A percentile compares a stretch with the other conserved stretches of the same genome.
Conservation (phyloP, 2,888 invertebrate species). For the Nephrotoma appendiculata region DNA sequence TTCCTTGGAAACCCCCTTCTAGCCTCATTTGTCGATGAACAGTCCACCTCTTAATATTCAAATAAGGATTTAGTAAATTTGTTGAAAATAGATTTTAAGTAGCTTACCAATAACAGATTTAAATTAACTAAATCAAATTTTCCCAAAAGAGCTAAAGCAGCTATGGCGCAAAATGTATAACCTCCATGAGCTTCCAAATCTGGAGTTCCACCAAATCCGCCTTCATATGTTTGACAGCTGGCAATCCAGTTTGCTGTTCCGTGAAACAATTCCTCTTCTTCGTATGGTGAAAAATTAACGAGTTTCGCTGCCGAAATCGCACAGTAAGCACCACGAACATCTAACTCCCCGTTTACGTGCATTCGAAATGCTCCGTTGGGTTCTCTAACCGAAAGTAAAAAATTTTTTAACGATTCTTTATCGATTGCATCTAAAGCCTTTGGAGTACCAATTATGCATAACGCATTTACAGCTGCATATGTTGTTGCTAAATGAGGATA, state of each 20-base stretch:
- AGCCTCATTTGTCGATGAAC: conserved; percentile 80
- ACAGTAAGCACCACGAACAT: conserved; percentile 94
- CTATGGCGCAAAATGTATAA: conserved; percentile 96
- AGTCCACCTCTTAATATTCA: conserved; percentile 56
- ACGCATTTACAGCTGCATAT: conserved; percentile 89
- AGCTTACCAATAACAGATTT: conserved; percentile 48
- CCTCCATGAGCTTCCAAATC: conserved; percentile 98
- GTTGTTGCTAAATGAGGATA: conserved; percentile 90
- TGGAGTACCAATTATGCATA: conserved; percentile 77
- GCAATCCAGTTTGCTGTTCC: conserved; percentile 86
- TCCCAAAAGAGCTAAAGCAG: conserved; percentile 70
- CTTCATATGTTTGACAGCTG: conserved; percentile 96
- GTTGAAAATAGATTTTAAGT: background rate
- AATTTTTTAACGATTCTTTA: conserved; percentile 54
- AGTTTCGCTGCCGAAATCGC: conserved; percentile 81
- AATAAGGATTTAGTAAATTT: conserved; percentile 9
- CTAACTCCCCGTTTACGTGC: conserved; percentile 85
- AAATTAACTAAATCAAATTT: conserved; percentile 60
- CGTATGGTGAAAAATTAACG: conserved; percentile 48
- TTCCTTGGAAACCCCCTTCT: conserved; percentile 95
- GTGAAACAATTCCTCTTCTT: conserved; percentile 61
- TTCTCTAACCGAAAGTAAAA: conserved; percentile 61
- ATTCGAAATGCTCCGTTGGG: conserved; percentile 84
- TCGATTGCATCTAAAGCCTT: conserved; percentile 81
- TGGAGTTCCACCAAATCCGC: conserved; percentile 89